Percentiles rank a stretch among this genome's conserved stretches.
phyloP scores from a whole-genome alignment of 2,113 vertebrate species.

The Sinosuthora webbiana region DNA sequence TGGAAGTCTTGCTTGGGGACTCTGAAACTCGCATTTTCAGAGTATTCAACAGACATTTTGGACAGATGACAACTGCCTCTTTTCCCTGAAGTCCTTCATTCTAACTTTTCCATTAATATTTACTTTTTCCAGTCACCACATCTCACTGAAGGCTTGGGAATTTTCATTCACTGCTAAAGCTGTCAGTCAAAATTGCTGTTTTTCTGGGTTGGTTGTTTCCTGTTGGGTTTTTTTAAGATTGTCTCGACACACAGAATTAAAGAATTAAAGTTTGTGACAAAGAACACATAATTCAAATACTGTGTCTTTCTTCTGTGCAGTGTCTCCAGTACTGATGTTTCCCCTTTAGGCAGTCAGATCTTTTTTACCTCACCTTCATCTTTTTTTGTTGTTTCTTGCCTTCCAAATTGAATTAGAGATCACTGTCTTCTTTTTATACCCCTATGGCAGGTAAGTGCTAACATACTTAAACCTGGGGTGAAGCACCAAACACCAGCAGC shows the following conservation, averaged over 20 bases:
- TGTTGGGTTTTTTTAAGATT: not conserved
- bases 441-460: not conserved
- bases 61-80: slow-evolving; percentile 11
- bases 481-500: not conserved
- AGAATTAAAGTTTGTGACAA: not conserved
- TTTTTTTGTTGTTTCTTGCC: not conserved
- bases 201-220: not conserved
- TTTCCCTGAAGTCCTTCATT: slow-evolving; percentile 42
- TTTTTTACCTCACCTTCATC: not conserved
- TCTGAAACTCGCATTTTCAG: slow-evolving; percentile 45
- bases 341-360: not conserved
- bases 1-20: slow-evolving; percentile 45
- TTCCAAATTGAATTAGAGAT: not conserved
- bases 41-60: slow-evolving; percentile 39
- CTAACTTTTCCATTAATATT: slow-evolving; percentile 36
- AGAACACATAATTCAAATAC: not conserved
- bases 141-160: not conserved
- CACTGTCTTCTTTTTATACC: not conserved
- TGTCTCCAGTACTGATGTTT: not conserved
- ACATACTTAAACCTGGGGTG: not conserved
- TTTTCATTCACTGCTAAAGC: slow-evolving; percentile 3
- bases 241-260: not conserved
- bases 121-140: slow-evolving; percentile 37
- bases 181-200: not conserved
- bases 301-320: not conserved